These are phyloP conservation scores for Dendrolimus houi DNA, from an alignment of 2,888 invertebrate species.

Conservation along the genomic window DNA sequence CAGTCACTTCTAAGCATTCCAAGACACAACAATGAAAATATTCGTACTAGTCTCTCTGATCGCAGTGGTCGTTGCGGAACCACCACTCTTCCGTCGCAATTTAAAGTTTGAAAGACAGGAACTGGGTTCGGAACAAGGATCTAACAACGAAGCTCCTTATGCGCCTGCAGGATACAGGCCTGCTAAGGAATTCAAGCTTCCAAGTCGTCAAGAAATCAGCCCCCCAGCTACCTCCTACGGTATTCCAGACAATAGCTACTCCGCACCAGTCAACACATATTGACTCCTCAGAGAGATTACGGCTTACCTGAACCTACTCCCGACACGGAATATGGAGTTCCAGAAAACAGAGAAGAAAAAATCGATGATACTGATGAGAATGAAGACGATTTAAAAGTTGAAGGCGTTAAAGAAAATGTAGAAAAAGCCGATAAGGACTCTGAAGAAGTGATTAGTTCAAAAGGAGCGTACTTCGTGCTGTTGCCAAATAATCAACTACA, in stretches of 20 bases:
- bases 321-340: slow-evolving; percentile 21
- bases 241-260: slow-evolving; percentile 55
- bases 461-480: slow-evolving; percentile 79
- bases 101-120: slow-evolving; percentile 49
- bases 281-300: slow-evolving; percentile 36
- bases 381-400: slow-evolving; percentile 17
- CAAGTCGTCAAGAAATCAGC: slow-evolving; percentile 40
- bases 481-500: slow-evolving; percentile 79
- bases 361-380: slow-evolving; percentile 14
- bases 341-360: slow-evolving; percentile 11
- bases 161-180: slow-evolving; percentile 56
- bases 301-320: slow-evolving; percentile 21
- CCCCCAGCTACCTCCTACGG: slow-evolving; percentile 58
- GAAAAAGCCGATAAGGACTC: slow-evolving; percentile 38
- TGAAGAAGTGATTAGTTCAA: slow-evolving; percentile 51
- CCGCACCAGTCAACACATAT: slow-evolving; percentile 53
- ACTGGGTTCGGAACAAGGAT: slow-evolving; percentile 16
- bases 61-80: slow-evolving; percentile 47
- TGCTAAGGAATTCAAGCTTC: slow-evolving; percentile 48
- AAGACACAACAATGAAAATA: slow-evolving; percentile 50
- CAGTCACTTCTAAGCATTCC: slow-evolving; percentile 52
- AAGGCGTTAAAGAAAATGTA: slow-evolving; percentile 33
- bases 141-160: slow-evolving; percentile 43
- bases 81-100: slow-evolving; percentile 43
- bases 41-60: slow-evolving; percentile 47